Evolutionary conservation across 2,888 invertebrate genomes (phyloP).

Genomic region (Pemphredon lugubris): DNA sequence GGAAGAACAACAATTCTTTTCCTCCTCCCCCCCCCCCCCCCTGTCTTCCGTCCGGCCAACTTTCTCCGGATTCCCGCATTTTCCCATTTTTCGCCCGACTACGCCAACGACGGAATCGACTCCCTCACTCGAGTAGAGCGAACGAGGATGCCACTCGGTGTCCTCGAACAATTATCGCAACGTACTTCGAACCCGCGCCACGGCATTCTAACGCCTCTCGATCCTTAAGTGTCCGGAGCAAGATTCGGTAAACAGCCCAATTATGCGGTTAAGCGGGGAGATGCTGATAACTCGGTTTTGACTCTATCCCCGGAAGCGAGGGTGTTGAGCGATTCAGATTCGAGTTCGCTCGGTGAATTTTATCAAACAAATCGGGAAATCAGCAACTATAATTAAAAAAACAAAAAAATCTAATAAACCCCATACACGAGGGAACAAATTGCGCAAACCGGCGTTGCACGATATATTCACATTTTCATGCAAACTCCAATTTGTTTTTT

Average conservation of each 20-base stretch:
- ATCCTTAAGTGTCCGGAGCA: constrained; percentile 50
- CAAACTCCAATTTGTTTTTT: too few species aligned
- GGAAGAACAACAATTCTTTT: constrained; percentile 49
- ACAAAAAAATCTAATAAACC: too few species aligned
- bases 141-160: neutral
- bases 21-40: constrained; percentile 1
- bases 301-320: too few species aligned
- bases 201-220: neutral
- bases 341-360: too few species aligned
- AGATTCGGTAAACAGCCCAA: constrained; percentile 70
- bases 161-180: constrained; percentile 31
- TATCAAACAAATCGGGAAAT: too few species aligned
- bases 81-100: constrained; percentile 21
- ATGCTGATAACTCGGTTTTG: too few species aligned
- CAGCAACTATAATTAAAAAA: too few species aligned
- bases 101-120: constrained; percentile 2
- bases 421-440: too few species aligned
- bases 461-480: too few species aligned
- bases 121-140: neutral
- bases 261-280: constrained; percentile 65
- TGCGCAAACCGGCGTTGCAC: too few species aligned
- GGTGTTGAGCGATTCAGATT: too few species aligned
- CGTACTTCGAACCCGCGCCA: neutral
- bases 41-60: constrained; percentile 7
- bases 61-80: constrained; percentile 4